These are phyloP conservation scores for Heliconius sara DNA, from an alignment of 2,888 invertebrate species.

Conservation along the genomic window DNA sequence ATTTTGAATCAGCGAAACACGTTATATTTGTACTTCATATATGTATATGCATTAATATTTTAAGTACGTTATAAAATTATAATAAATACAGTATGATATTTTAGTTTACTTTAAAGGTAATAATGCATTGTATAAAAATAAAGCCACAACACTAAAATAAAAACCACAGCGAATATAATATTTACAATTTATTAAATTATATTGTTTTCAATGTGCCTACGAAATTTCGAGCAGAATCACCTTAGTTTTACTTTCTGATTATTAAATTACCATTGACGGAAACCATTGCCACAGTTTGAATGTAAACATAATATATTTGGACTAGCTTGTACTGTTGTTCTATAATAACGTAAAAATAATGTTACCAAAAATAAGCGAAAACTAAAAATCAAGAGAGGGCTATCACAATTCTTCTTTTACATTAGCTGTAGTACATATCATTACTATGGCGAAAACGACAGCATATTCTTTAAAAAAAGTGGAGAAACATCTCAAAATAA, in stretches of 20 bases:
- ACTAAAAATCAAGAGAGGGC: background rate
- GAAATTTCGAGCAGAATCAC: constrained; percentile 2
- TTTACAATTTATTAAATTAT: background rate
- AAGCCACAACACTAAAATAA: background rate
- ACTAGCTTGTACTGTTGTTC: too few relatives aligned
- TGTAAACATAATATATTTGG: background rate
- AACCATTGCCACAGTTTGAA: background rate
- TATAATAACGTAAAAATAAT: too few relatives aligned
- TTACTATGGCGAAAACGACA: background rate
- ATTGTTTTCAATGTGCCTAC: background rate
- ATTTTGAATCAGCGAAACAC: too few relatives aligned
- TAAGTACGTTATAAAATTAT: background rate
- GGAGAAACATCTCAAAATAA: too few relatives aligned
- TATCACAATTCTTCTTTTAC: background rate
- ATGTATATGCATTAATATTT: background rate
- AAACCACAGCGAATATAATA: background rate
- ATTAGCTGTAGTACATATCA: background rate
- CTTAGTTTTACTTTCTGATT: background rate
- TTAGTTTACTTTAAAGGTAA: background rate
- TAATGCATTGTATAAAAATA: background rate
- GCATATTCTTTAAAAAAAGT: background rate
- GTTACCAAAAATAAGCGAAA: too few relatives aligned
- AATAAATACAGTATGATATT: background rate
- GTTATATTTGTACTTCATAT: too few relatives aligned
- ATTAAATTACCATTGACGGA: background rate